These are phyloP conservation scores for Cydia splendana DNA, from an alignment of 1,140 invertebrate species.

Conservation along the genomic window DNA sequence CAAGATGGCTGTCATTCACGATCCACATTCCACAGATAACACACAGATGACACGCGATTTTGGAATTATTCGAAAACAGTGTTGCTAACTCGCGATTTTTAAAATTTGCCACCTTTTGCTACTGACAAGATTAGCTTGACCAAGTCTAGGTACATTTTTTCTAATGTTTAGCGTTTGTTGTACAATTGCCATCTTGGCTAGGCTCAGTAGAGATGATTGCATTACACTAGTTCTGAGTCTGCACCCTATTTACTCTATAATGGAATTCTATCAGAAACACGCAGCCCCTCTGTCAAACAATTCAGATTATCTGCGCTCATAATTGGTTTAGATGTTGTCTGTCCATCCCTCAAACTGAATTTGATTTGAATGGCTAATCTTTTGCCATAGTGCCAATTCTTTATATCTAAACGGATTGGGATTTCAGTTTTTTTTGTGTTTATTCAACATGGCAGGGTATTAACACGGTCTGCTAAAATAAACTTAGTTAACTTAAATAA, in stretches of 20 bases:
- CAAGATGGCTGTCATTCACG: too few species aligned
- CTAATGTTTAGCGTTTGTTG: too few species aligned
- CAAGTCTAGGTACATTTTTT: too few species aligned
- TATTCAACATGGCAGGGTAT: not conserved
- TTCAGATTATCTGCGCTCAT: constrained; percentile 69
- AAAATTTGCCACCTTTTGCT: too few species aligned
- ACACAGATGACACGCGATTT: too few species aligned
- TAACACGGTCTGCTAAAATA: not conserved
- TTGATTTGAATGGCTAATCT: constrained; percentile 65
- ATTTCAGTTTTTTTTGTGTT: not conserved
- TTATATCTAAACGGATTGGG: constrained; percentile 14
- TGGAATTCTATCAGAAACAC: constrained; percentile 55
- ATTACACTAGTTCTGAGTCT: not conserved
- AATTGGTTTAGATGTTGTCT: constrained; percentile 71
- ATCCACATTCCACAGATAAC: too few species aligned
- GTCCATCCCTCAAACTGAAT: constrained; percentile 49
- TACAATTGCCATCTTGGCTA: too few species aligned
- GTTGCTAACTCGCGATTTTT: too few species aligned
- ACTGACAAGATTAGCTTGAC: too few species aligned
- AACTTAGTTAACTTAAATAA: too few species aligned
- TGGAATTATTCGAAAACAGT: too few species aligned
- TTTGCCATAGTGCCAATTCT: constrained; percentile 26
- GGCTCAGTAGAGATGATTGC: too few species aligned
- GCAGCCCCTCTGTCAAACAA: constrained; percentile 54
- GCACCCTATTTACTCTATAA: constrained; percentile 41